Base-by-base conservation (phyloP, 2,113 vertebrate genomes). In the Paralichthys olivaceus region DNA sequence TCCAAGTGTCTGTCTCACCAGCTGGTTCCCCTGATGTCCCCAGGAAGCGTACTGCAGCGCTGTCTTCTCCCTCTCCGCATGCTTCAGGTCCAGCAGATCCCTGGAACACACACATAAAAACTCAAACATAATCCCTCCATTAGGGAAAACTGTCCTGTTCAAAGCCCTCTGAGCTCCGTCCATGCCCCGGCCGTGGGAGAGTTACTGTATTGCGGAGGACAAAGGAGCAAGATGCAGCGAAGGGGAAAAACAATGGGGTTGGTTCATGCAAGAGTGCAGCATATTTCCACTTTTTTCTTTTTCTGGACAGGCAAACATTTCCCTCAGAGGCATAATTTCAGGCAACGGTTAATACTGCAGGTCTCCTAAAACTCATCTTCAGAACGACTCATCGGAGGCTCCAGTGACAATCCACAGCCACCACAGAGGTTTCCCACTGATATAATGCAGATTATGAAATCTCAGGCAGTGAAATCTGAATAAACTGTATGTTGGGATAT, bases 11-110 rank as follows among this genome's bases (percentile, higher is more conserved):
- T 43, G 64, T 23, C 93, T 91, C 64, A 96, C 95, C 91, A 96
- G 87, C 87, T 96, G 95, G 84, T 91, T 95, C 70, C 93, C 93
- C 53, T 92, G 92, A 13, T 94, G 93, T 28, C 95, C 95, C 95
- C 95, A 96, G 28, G 87, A 89, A 20, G 95, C 94, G 12, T 90
- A 94, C 66, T 95, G 94, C 6, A 95, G 78, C 26, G 19, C 78
- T 6, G 90, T 71, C 9, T 75, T 69, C 37, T 93, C 88, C 55
- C 60, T 75, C 67, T 90, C 90, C 0, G 90, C 86, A 43, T 90
- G 91, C 28, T 68, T 85, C 26, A 95, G 92, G 54, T 92, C 90
- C 80, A 83, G 69, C 62, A 93, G 78, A 40, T 95, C 91, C 81
- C 95, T 96, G 83, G 47, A 85, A 93, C 71, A 91, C 88, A 91